Conservation (phyloP, 2,113 vertebrate genomes). For the Echinops telfairi region DNA sequence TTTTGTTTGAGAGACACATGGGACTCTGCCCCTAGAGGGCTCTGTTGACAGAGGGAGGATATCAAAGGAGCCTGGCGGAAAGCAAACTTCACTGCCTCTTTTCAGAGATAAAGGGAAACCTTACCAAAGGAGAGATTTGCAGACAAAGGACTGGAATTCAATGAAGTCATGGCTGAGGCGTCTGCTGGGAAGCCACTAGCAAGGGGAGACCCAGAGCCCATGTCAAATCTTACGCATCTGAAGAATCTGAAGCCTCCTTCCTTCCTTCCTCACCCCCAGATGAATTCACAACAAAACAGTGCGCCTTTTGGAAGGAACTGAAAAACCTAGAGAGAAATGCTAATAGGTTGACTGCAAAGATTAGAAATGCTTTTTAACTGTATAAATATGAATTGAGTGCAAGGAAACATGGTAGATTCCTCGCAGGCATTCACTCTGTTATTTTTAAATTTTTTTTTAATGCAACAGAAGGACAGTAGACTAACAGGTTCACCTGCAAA, state of each 20-base stretch:
- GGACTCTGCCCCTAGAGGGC: constrained; percentile 68
- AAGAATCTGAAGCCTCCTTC: constrained; percentile 63
- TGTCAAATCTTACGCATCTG: constrained; percentile 64
- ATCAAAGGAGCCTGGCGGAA: constrained; percentile 74
- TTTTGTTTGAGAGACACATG: constrained; percentile 63
- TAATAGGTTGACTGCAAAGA: constrained; percentile 51
- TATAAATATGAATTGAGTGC: constrained; percentile 63
- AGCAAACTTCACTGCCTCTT: constrained; percentile 68
- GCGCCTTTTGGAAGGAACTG: constrained; percentile 64
- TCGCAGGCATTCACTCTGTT: constrained; percentile 7
- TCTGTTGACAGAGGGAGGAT: constrained; percentile 67
- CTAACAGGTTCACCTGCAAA: constrained; percentile 38
- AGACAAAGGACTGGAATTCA: constrained; percentile 70
- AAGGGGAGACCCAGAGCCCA: constrained; percentile 49
- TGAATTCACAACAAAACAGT: constrained; percentile 69
- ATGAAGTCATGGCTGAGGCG: constrained; percentile 69
- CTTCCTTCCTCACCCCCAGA: constrained; percentile 56
- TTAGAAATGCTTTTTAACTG: constrained; percentile 64
- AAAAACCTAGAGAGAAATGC: constrained; percentile 69
- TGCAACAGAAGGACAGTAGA: constrained; percentile 14
- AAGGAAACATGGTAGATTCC: constrained; percentile 52
- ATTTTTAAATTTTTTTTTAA: not conserved
- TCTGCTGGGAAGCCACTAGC: constrained; percentile 71
- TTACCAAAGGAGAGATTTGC: constrained; percentile 74
- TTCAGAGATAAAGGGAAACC: constrained; percentile 73